Conservation (phyloP, 2,888 invertebrate genomes). For the Trichacis sp. region DNA sequence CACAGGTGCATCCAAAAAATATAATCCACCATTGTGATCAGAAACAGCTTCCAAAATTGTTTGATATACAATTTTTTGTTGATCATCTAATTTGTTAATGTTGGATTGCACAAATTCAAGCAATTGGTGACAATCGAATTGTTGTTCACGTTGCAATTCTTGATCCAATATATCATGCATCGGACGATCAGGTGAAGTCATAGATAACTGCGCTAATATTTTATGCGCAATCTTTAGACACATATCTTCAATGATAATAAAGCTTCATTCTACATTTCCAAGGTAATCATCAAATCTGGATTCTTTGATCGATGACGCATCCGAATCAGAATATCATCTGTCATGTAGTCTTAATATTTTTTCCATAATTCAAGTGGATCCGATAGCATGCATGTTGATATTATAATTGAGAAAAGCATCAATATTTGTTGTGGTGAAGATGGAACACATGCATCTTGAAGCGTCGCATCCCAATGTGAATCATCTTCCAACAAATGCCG, state of each 20-base stretch:
- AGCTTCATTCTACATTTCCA: not conserved
- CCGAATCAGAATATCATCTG: not conserved
- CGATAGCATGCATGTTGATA: not conserved
- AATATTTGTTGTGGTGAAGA: not conserved
- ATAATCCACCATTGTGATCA: conserved; percentile 40
- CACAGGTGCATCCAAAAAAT: conserved; percentile 50
- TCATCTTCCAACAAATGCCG: not conserved
- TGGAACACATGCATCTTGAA: not conserved
- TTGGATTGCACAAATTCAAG: conserved; percentile 25
- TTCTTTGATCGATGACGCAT: not conserved
- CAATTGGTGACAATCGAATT: conserved; percentile 32
- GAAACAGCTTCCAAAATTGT: conserved; percentile 37
- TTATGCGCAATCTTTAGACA: not conserved
- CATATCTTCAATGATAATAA: not conserved
- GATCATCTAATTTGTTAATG: conserved; percentile 26
- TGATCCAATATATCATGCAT: not conserved
- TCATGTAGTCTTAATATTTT: conserved; percentile 3
- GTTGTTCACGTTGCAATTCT: not conserved
- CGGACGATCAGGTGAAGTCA: not conserved
- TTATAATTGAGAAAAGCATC: conserved; percentile 1
- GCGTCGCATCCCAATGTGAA: not conserved
- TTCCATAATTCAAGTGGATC: conserved; percentile 7
- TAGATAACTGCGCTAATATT: not conserved
- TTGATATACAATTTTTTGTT: conserved; percentile 35
- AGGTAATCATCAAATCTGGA: not conserved